Conservation (phyloP, 2,797 vertebrate genomes). For the Psittacula derbiana region DNA sequence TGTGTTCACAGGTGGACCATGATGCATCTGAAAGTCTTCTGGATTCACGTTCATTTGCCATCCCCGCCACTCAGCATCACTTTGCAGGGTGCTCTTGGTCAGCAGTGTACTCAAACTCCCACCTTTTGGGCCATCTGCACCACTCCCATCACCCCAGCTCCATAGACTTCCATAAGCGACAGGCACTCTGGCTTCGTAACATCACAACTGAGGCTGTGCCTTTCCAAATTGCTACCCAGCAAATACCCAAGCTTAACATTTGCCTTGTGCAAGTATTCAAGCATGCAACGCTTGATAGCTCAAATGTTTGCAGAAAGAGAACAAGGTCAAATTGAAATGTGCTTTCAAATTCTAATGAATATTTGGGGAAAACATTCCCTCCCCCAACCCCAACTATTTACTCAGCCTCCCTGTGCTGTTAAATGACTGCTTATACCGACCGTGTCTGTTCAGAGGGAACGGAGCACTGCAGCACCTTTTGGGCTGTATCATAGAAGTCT, state of each 20-base stretch:
- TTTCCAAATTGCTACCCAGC: neutral
- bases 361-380: neutral
- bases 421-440: neutral
- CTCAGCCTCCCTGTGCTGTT: neutral
- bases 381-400: neutral
- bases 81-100: neutral
- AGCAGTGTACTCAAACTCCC: neutral
- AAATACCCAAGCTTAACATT: neutral
- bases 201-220: rapidly evolving
- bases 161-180: rapidly evolving
- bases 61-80: neutral
- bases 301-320: neutral
- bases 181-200: rapidly evolving
- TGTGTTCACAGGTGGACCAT: neutral
- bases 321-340: neutral
- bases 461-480: neutral
- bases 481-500: neutral
- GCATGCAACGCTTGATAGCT: rapidly evolving
- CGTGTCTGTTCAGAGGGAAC: rapidly evolving
- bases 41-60: neutral
- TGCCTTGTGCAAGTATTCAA: neutral
- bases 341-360: neutral
- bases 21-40: rapidly evolving
- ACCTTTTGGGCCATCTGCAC: rapidly evolving
- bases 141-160: neutral